phyloP scores from a whole-genome alignment of 2,888 invertebrate species.

The Notocelia uddmanniana region DNA sequence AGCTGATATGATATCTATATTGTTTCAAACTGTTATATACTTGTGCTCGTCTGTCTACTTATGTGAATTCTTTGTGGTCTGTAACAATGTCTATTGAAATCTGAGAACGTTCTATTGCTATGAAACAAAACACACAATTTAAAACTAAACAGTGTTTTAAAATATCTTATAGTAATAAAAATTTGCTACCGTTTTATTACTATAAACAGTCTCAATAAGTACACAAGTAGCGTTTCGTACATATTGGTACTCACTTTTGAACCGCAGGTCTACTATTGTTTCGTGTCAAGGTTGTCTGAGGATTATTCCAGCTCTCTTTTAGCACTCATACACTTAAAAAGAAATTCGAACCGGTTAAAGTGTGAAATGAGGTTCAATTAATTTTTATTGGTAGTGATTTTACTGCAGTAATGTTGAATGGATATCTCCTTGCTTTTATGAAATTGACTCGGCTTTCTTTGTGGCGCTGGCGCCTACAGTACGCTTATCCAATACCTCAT shows the following conservation, averaged over 20 bases:
- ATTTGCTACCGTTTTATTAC: not conserved
- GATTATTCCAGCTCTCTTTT: conserved; percentile 15
- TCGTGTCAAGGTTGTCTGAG: conserved; percentile 28
- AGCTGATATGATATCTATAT: not conserved
- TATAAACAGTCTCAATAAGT: not conserved
- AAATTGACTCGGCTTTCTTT: conserved; percentile 13
- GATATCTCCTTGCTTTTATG: conserved; percentile 7
- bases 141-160: not conserved
- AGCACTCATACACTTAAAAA: conserved; percentile 20
- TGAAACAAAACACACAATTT: not conserved
- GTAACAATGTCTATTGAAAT: not conserved
- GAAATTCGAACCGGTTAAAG: conserved; percentile 35
- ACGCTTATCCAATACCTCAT: not conserved
- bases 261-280: conserved; percentile 10
- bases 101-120: not conserved
- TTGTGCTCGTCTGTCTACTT: not conserved
- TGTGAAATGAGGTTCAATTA: conserved; percentile 21
- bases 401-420: conserved; percentile 2
- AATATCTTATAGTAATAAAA: not conserved
- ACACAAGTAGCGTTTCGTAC: conserved; percentile 1
- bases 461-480: not conserved
- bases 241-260: not conserved
- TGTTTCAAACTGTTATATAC: not conserved
- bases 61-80: not conserved
- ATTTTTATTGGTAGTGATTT: conserved; percentile 25